These are phyloP conservation scores for Lophura swinhoii DNA, from an alignment of 2,797 vertebrate genomes.

Conservation along the genomic window DNA sequence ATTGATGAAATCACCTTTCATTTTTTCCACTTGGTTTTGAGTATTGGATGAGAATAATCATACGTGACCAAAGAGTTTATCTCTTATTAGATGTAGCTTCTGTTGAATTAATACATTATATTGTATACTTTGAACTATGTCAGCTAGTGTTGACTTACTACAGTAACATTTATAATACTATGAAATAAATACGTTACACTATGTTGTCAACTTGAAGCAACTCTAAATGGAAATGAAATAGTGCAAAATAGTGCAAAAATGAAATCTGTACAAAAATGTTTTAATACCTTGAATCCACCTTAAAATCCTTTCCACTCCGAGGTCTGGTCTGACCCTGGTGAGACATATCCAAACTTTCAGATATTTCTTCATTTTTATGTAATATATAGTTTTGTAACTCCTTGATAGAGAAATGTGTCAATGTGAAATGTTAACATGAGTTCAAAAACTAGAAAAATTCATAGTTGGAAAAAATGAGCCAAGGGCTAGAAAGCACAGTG, in stretches of 20 bases:
- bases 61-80: neutral
- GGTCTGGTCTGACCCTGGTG: neutral
- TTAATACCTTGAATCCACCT: neutral
- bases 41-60: neutral
- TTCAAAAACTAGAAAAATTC: neutral
- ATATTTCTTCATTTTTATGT: neutral
- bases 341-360: neutral
- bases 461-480: accelerated
- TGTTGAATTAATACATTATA: neutral
- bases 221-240: neutral
- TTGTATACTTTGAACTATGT: accelerated
- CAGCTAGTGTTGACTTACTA: neutral
- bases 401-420: neutral
- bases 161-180: neutral
- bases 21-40: neutral
- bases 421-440: neutral
- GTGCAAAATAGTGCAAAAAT: no score
- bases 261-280: neutral
- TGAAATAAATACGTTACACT: neutral
- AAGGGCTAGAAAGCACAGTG: neutral
- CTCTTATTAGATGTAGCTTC: neutral
- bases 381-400: neutral
- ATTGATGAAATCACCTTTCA: neutral
- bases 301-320: neutral
- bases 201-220: neutral